Evolutionary conservation across 2,797 vertebrate species (phyloP), one percentile per base, ranked within the genome.

Genomic region (Coendou prehensilis): DNA sequence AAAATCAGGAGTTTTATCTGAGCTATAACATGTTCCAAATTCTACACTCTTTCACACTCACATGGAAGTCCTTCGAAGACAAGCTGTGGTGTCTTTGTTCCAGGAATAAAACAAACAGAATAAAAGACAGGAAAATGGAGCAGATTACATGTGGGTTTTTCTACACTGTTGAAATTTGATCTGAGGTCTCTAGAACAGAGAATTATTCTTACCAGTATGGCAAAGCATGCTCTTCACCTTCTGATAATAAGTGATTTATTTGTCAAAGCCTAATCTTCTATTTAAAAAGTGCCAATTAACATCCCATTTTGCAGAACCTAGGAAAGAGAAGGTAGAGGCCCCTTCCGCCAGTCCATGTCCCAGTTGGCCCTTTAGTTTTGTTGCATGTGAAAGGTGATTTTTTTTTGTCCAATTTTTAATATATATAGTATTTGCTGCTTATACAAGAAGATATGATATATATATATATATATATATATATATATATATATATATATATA

Each of bases 31-130:
- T 89, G 91, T 95, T 94, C 96, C 93, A 95, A 96, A 97, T 95
- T 94, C 82, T 56, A 83, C 78, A 89, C 91, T 64, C 85, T 97
- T 93, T 97, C 86, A 93, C 92, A 96, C 93, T 92, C 94, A 93
- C 93, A 91, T 89, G 91, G 94, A 95, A 96, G 67, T 93, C 89
- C 89, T 96, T 91, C 75, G 30, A 96, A 95, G 89, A 95, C 88
- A 95, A 86, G 89, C 94, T 93, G 56, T 82, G 95, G 67, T 59
- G 83, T 87, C 91, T 92, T 95, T 96, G 83, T 96, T 97, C 93
- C 87, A 88, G 71, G 89, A 93, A 96, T 94, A 87, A 97, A 96
- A 88, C 63, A 90, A 97, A 93, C 91, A 95, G 95, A 92, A 95
- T 94, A 75, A 95, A 95, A 93, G 87, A 89, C 64, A 63, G 85